Evolutionary conservation across 2,113 vertebrate genomes (phyloP).

Genomic region (Cebus imitator): DNA sequence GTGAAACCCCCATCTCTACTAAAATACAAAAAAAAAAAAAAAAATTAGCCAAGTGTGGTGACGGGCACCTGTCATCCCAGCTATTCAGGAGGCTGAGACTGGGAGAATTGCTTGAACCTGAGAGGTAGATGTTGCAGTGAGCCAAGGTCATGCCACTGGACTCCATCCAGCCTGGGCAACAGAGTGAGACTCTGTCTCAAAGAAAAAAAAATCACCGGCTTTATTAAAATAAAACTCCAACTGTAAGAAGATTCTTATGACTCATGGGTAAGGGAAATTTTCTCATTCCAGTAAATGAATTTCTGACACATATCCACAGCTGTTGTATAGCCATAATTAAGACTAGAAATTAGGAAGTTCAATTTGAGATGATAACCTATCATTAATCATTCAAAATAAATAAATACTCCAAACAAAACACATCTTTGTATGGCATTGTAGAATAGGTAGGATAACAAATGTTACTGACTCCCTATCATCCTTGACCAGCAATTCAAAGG

Average conservation of each 20-base stretch:
- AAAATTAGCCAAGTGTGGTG: too few species aligned
- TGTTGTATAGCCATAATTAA: conserved; percentile 25
- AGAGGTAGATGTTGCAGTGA: too few species aligned
- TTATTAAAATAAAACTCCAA: conserved; percentile 61
- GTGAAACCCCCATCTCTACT: too few species aligned
- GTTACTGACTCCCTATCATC: too few species aligned
- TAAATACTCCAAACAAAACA: not conserved
- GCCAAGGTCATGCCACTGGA: too few species aligned
- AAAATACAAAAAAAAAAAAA: too few species aligned
- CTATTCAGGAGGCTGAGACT: too few species aligned
- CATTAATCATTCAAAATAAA: conserved; percentile 3
- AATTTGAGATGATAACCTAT: not conserved
- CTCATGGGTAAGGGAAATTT: conserved; percentile 62
- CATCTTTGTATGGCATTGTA: not conserved
- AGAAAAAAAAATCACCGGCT: conserved; percentile 31
- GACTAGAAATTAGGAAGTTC: not conserved
- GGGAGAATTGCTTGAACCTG: too few species aligned
- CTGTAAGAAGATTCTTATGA: conserved; percentile 50
- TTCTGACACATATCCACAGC: conserved; percentile 51
- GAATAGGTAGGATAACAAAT: not conserved
- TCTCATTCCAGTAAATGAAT: conserved; percentile 67
- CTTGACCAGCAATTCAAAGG: not conserved
- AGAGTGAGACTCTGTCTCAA: too few species aligned
- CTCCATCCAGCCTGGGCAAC: too few species aligned
- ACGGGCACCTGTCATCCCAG: too few species aligned